Evolutionary conservation across 2,113 vertebrate species (phyloP).

Genomic region (Jacana jacana): DNA sequence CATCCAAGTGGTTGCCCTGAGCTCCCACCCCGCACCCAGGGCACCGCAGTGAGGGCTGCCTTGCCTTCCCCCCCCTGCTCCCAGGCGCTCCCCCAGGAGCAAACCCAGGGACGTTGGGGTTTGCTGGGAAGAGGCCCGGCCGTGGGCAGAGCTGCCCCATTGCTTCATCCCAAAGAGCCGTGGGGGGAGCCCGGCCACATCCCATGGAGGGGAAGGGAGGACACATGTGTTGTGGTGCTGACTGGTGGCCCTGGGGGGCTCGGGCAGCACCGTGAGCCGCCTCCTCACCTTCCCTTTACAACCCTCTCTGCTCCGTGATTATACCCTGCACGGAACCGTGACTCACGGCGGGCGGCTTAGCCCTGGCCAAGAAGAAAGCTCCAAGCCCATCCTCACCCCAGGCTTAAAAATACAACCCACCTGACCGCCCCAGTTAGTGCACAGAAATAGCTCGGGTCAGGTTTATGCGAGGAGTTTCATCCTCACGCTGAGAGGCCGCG

Average conservation of each 20-base stretch:
- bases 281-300: not conserved
- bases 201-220: not conserved
- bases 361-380: not conserved
- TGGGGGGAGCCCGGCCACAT: not conserved
- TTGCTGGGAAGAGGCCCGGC: not conserved
- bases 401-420: not conserved
- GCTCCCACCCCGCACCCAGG: not conserved
- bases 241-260: accelerated
- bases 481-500: accelerated
- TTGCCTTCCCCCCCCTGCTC: too few species aligned
- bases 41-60: not conserved
- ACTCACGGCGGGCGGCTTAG: not conserved
- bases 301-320: not conserved
- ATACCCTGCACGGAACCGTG: accelerated
- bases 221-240: accelerated
- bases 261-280: not conserved
- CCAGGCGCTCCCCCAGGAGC: not conserved
- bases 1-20: not conserved
- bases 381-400: not conserved
- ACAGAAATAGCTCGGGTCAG: accelerated
- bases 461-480: accelerated
- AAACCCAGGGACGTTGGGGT: too few species aligned
- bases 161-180: accelerated
- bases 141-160: not conserved
- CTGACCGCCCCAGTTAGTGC: not conserved